Evolutionary conservation across 2,113 vertebrate genomes (phyloP).

Genomic region (Lepisosteus oculatus): DNA sequence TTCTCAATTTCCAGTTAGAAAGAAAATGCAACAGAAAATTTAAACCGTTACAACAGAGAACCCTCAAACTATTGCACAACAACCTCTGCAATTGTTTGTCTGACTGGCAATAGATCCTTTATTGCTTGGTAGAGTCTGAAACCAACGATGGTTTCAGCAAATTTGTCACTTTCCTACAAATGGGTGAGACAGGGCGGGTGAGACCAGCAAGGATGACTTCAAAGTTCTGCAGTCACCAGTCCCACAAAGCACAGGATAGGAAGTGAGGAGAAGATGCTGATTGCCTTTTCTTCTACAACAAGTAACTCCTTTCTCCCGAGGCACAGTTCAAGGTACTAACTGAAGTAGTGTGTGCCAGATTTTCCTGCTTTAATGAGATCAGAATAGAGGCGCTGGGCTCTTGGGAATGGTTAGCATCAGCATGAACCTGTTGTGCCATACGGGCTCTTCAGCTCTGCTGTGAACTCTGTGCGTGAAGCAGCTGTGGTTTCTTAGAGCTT

Average conservation of each 20-base stretch:
- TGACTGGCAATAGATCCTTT: too few relatives aligned
- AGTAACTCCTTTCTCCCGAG: not conserved
- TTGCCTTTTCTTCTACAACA: not conserved
- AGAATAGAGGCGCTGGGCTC: slow-evolving; percentile 45
- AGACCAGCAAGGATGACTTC: not conserved
- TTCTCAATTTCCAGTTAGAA: too few relatives aligned
- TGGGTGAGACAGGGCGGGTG: not conserved
- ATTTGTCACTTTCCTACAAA: slow-evolving; percentile 14
- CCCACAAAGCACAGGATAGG: not conserved
- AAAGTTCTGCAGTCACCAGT: not conserved
- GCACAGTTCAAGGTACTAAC: slow-evolving; percentile 3
- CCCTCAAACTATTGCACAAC: too few relatives aligned
- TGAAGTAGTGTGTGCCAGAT: slow-evolving; percentile 58
- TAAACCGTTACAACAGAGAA: too few relatives aligned
- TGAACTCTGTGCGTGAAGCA: slow-evolving; percentile 22
- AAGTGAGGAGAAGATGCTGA: not conserved
- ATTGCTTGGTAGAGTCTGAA: too few relatives aligned
- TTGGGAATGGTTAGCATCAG: slow-evolving; percentile 10
- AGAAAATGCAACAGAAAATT: too few relatives aligned
- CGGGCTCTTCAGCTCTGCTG: slow-evolving; percentile 17
- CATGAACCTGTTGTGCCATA: slow-evolving; percentile 44
- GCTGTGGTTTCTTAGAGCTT: slow-evolving; percentile 31
- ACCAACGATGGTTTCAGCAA: not conserved
- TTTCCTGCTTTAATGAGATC: slow-evolving; percentile 65
- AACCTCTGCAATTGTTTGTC: too few relatives aligned